Evolutionary conservation across 2,888 invertebrate species (phyloP).

Genomic region (Epinotia ramella): DNA sequence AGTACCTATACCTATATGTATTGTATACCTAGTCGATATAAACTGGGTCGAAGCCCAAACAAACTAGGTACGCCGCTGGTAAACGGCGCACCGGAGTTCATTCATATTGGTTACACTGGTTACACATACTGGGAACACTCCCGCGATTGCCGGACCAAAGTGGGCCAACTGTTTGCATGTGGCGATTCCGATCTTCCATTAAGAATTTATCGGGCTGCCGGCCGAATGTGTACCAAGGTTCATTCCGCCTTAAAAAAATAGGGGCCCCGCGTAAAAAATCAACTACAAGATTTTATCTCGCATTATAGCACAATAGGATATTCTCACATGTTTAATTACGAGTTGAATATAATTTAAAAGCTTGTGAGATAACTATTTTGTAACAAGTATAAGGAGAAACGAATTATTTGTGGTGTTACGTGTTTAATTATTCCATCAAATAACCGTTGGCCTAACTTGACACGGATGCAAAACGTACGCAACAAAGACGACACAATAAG

Average conservation of each 20-base stretch:
- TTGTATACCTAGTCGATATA: slow-evolving; percentile 43
- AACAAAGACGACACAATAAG: slow-evolving; percentile 30
- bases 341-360: slow-evolving; percentile 17
- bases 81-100: slow-evolving; percentile 25
- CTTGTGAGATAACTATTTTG: slow-evolving; percentile 15
- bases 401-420: background rate
- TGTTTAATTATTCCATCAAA: slow-evolving; percentile 28
- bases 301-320: slow-evolving; percentile 20
- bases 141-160: slow-evolving; percentile 21
- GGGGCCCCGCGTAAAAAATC: slow-evolving; percentile 7
- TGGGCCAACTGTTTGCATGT: slow-evolving; percentile 28
- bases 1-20: slow-evolving; percentile 58
- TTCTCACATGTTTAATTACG: slow-evolving; percentile 34
- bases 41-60: slow-evolving; percentile 40
- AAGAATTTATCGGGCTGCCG: slow-evolving; percentile 14
- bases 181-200: slow-evolving; percentile 25
- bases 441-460: slow-evolving; percentile 13
- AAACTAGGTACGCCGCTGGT: slow-evolving; percentile 26
- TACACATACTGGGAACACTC: background rate
- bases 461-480: slow-evolving; percentile 34
- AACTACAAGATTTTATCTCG: slow-evolving; percentile 21
- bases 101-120: slow-evolving; percentile 18
- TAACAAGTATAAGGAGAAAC: slow-evolving; percentile 12
- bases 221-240: slow-evolving; percentile 15
- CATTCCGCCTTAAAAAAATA: slow-evolving; percentile 15